Evolutionary conservation across 2,113 vertebrate genomes (phyloP), one percentile per base, ranked within the genome.

Genomic region (Glaucomys volans): DNA sequence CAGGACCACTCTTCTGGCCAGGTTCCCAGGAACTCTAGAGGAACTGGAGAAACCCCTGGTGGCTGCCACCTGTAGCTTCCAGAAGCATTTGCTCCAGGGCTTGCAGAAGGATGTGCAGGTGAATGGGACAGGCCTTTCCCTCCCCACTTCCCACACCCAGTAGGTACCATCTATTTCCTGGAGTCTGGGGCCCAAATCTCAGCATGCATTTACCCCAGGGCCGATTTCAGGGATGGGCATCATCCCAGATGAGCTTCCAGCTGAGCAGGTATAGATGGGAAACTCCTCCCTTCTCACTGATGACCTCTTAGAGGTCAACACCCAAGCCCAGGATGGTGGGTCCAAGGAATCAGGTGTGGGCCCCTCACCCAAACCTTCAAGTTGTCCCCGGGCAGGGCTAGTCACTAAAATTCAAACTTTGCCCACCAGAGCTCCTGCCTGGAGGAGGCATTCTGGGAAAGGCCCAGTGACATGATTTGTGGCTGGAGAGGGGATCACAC

Each of bases 41-140:
- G 97, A 98, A 74, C 66, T 98, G 94, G 97, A 97, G 97, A 97
- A 97, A 90, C 97, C 96, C 71, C 92, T 98, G 32, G 79, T 16
- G 80, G 47, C 85, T 35, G 77, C 98, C 28, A 97, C 81, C 26
- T 69, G 35, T 2, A 93, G 57, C 84, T 98, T 98, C 94, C 98
- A 86, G 10, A 97, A 98, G 59, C 91, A 54, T 42, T 97, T 99
- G 95, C 92, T 98, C 32, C 93, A 91, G 32, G 87, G 96, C 94
- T 85, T 98, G 59, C 97, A 74, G 91, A 14, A 10, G 18, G 95
- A 98, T 35, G 13, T 97, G 44, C 97, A 98, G 98, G 99, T 99
- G 98, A 98, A 91, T 2, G 72, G 35, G n/a, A 64, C 26, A 35
- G 30, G 7, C 20, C 30, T 28, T 66, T 30, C 37, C 12, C 64